Evolutionary conservation across 2,797 vertebrate genomes (phyloP), one percentile per base, ranked within the genome.

Genomic region (Enteromius unitaeniatus): DNA sequence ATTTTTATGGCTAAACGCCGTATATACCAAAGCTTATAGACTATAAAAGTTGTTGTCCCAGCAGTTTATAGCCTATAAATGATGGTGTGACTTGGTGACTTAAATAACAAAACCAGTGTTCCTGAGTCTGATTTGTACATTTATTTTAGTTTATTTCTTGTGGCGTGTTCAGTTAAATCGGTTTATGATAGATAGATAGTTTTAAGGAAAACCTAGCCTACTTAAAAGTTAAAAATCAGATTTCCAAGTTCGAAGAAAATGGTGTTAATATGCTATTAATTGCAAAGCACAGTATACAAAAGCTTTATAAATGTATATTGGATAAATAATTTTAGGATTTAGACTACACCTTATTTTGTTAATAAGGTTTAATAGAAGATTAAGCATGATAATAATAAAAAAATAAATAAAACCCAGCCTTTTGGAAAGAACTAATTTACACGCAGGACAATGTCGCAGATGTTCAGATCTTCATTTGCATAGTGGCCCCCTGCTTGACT

Each of bases 381-480:
- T 31, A 51, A 19, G 17, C 17, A 51, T 11, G 2, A 28, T 7
- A 73, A 72, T 19, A 47, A 28, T 19, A 49, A 69, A 69, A 74
- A 74, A 34, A n/a, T n/a, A n/a, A n/a, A n/a, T n/a, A n/a, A 58
- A n/a, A 58, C 53, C 55, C 55, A 51, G 7, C 21, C 19, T 81
- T 49, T 40, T 34, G 7, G n/a, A 10, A n/a, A 79, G 6, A 79
- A n/a, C 26, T 34, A n/a, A 51, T 51, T 79, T 65, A 65, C 8
- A 65, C 28, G 19, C 28, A 31, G 58, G 34, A 68, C 34, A 77
- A 68, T 55, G 47, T 76, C 72, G 73, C 81, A 83, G 73, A 83
- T 76, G 81, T 51, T 77, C 81, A 68, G 23, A 62, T 83, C 47
- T 42, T 49, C 2, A 83, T 83, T 83, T 83, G 81, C 79, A 65